Base-by-base conservation (phyloP, 1,140 invertebrate genomes). In the Megalopta genalis region DNA sequence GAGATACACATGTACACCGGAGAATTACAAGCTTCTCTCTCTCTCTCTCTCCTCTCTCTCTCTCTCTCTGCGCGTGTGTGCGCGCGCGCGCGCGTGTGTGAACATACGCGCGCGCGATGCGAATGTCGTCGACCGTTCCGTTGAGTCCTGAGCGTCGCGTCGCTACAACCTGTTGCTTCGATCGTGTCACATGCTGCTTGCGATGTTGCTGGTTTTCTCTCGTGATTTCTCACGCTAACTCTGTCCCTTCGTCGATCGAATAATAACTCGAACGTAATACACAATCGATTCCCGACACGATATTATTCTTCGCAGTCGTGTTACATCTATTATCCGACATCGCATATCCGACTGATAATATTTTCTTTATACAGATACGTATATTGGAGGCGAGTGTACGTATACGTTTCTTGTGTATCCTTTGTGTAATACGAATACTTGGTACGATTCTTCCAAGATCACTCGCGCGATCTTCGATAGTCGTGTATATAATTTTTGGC, bases 101-200 rank as follows among this genome's bases (percentile, higher is more conserved):
- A n/a, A n/a, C n/a, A n/a, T n/a, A n/a, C n/a, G n/a, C 73, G 63
- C 73, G 83, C 79, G 67, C 39, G 59, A 32, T 66, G 63, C 46
- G 80, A 78, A 77, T 85, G 83, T 77, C 84, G 80, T 82, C 83
- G 84, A 87, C 86, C 87, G 86, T 87, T 77, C 86, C 79, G 79
- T 42, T 63, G 80, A 88, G 80, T 79, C 68, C 76, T 82, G 75
- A 79, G 79, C 85, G 81, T 82, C 82, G 76, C 76, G 81, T 78
- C 74, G 71, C 67, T 81, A 39, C 84, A 83, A 86, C 85, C 84
- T 86, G 84, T 87, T 87, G 84, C 81, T 63, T 25, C 74, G 32
- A 72, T 52, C 25, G 49, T 69, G 46, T 74, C 42, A 52, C 63
- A 66, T 73, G 62, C 32, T 66, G 66, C 27, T 66, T 59, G 32